Base-by-base conservation (phyloP, 1,140 invertebrate genomes). In the Carcinoscorpius rotundicauda region DNA sequence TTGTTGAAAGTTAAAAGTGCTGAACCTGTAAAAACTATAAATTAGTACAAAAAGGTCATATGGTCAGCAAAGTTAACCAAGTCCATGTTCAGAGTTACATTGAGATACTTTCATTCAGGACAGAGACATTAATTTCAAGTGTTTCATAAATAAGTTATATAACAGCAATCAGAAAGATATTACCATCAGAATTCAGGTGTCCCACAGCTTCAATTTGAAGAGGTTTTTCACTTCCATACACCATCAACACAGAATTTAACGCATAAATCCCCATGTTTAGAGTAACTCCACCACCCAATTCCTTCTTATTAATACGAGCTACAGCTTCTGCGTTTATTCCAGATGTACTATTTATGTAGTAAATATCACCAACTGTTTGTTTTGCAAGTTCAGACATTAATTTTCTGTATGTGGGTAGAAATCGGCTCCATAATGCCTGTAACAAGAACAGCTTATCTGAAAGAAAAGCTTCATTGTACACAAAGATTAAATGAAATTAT, bases 211-310 rank as follows among this genome's bases (percentile, higher is more conserved):
- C 79, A 50, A 82, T 78, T 5, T 87, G 86, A 65, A 82, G 80
- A 4, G 83, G 83, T 64, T 73, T 75, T 66, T 83, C 79, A 9
- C 84, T 82, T 66, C 82, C 78, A 72, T 86, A 91, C n/a, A 88
- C 79, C 67, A 84, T 82, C 68, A 83, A 83, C 0, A 84, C 82
- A 29, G 88, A 83, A 73, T 95, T 90, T 10, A 94, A 75, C 5
- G 79, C 75, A 73, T 97, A 97, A 49, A 93, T 79, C 0, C 91
- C 93, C 58, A 95, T 77, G 75, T 93, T 90, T 29, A 94, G 76
- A 49, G 90, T 76, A 0, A 86, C 84, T 4, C 91, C 88, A 9
- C 91, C 91, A 3, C 90, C 91, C 3, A 89, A 68, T 4, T 73
- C 81, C 73, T 77, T 87, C 57, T 82, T 78, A 83, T 69, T 79